A percentile compares a stretch with the other conserved stretches of the same genome.
Evolutionary conservation across 2,113 vertebrate species (phyloP).

Genomic region (Charina bottae): DNA sequence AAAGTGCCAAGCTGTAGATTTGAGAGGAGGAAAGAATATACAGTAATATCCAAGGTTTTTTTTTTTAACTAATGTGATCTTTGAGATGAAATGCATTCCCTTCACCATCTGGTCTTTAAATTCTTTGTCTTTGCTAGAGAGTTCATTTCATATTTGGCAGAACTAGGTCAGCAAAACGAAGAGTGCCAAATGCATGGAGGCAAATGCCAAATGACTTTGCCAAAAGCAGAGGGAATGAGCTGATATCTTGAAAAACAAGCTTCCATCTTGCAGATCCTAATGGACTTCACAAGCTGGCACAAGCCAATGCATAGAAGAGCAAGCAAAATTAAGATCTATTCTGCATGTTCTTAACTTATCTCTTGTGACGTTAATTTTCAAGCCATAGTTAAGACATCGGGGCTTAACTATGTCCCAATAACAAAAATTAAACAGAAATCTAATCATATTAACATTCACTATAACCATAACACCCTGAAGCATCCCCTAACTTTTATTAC

Average conservation of each 20-base stretch:
- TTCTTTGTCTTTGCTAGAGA: background rate
- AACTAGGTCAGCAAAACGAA: conserved; percentile 4
- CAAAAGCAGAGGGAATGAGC: background rate
- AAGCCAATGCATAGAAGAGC: background rate
- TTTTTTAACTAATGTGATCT: background rate
- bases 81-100: background rate
- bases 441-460: background rate
- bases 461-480: background rate
- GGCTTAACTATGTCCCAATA: background rate
- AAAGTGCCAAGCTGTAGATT: background rate
- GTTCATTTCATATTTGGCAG: conserved; percentile 9
- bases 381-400: background rate
- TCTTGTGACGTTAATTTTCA: background rate
- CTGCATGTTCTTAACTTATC: background rate
- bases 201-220: background rate
- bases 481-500: background rate
- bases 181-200: background rate
- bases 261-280: conserved; percentile 1
- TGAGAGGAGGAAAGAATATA: background rate
- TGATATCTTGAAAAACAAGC: background rate
- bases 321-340: background rate
- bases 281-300: background rate
- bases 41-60: background rate
- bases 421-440: background rate
- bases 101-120: background rate